Base-by-base conservation (phyloP, 2,797 vertebrate species). In the Lithobates sylvaticus region DNA sequence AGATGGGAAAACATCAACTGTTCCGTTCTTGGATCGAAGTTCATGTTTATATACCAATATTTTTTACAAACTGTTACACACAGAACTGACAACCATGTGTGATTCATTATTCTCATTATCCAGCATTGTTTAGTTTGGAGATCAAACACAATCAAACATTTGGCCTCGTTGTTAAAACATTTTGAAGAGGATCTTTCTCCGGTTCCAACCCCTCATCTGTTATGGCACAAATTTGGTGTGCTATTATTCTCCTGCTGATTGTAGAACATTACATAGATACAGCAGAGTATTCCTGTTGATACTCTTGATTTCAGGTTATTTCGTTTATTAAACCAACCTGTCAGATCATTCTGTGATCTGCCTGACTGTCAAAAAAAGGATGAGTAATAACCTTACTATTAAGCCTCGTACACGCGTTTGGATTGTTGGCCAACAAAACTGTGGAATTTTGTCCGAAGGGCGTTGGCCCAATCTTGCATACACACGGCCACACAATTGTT, bases 121-220 rank as follows among this genome's bases (percentile, higher is more conserved):
- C 5, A 61, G 27, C 69, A 58, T 61, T 78, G 76, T 79, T 85
- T 73, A 50, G 13, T 79, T 79, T 85, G 58, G 84, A 73, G 21
- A 21, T 47, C 10, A 64, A 5, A 65, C 18, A 36, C 58, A 29
- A 27, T 65, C 29, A 75, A 65, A 85, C 58, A 75, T 80, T 61
- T 79, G 44, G 34, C 50, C 64, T 65, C 39, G 42, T 64, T 64
- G 9, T 50, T 72, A 2, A 64, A 29, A 70, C 10, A 77, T 76
- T 36, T n/a, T 26, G 29, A 44, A 67, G 58, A 39, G 6, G 8
- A 67, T 27, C n/a, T 7, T 23, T 67, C 26, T 26, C 26, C 18
- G n/a, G 21, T 61, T 61, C 54, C 54, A 54, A 54, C 21, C 21
- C 8, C 2, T 61, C 8, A 61, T 61, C 54, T 23, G 54, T 61